These are phyloP conservation scores for Motacilla tschutschensis DNA, from an alignment of 2,113 vertebrate genomes.

Conservation along the genomic window DNA sequence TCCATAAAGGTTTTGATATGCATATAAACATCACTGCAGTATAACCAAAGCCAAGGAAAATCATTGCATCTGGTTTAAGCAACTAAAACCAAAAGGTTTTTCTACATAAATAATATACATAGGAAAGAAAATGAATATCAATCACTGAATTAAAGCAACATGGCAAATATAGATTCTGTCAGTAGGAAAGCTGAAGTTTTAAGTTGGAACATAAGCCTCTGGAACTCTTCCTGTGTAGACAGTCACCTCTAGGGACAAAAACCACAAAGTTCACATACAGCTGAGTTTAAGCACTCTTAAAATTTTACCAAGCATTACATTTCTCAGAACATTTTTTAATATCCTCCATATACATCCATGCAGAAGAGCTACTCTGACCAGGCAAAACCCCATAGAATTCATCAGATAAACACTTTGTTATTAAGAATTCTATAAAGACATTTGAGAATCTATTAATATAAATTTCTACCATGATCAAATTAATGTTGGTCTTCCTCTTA, in stretches of 20 bases:
- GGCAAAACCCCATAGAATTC: background rate
- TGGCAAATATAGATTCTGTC: background rate
- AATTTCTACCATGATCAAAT: background rate
- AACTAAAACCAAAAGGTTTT: background rate
- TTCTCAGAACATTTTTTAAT: background rate
- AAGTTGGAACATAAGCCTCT: background rate
- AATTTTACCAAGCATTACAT: background rate
- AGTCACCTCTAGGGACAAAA: background rate
- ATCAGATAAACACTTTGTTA: background rate
- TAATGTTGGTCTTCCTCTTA: background rate
- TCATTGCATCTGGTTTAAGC: background rate
- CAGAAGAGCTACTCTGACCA: background rate
- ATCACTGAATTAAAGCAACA: background rate
- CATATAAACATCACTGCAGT: background rate
- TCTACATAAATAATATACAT: background rate
- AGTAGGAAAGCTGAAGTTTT: background rate
- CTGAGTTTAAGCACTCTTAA: background rate
- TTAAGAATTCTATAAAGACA: background rate
- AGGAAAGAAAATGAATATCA: background rate
- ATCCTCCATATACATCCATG: background rate
- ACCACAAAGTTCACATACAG: background rate
- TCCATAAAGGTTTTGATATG: background rate
- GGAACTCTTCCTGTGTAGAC: background rate
- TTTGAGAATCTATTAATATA: background rate
- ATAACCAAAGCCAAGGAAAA: background rate